Conservation (phyloP, 1,140 invertebrate species). For the Oryzaephilus surinamensis region DNA sequence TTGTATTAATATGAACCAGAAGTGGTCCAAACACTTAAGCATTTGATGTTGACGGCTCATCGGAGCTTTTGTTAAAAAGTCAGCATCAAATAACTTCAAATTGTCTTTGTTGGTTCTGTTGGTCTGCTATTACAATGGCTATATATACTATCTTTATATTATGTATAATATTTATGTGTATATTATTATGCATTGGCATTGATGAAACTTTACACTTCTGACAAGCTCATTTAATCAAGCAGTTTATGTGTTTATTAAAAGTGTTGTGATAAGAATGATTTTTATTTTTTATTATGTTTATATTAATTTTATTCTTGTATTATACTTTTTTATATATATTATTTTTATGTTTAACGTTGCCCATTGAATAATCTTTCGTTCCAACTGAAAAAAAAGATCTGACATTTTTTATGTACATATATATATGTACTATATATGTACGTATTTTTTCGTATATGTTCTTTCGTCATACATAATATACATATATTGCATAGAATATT, state of each 20-base stretch:
- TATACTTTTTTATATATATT: too few relatives aligned
- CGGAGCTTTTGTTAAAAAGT: conserved; percentile 19
- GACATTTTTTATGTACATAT: too few relatives aligned
- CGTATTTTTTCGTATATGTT: too few relatives aligned
- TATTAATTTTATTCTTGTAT: background rate
- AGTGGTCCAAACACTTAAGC: conserved; percentile 22
- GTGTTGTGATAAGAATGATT: conserved; percentile 10
- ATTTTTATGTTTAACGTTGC: too few relatives aligned
- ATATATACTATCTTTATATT: conserved; percentile 19
- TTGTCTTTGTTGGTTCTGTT: conserved; percentile 18
- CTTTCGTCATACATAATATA: too few relatives aligned
- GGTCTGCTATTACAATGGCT: too few relatives aligned
- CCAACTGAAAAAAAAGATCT: too few relatives aligned
- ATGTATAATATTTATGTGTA: conserved; percentile 5
- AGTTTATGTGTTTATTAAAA: conserved; percentile 23
- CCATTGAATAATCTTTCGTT: too few relatives aligned
- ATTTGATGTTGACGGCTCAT: conserved; percentile 24
- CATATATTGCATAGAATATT: too few relatives aligned
- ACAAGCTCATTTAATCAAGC: conserved; percentile 13
- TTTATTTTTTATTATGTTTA: conserved; percentile 4
- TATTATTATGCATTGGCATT: background rate
- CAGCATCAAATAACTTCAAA: conserved; percentile 21
- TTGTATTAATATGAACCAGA: conserved; percentile 14
- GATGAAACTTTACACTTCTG: conserved; percentile 10
- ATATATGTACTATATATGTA: too few relatives aligned